These are phyloP conservation scores for Episyrphus balteatus DNA, from an alignment of 1,140 invertebrate species.

Conservation along the genomic window DNA sequence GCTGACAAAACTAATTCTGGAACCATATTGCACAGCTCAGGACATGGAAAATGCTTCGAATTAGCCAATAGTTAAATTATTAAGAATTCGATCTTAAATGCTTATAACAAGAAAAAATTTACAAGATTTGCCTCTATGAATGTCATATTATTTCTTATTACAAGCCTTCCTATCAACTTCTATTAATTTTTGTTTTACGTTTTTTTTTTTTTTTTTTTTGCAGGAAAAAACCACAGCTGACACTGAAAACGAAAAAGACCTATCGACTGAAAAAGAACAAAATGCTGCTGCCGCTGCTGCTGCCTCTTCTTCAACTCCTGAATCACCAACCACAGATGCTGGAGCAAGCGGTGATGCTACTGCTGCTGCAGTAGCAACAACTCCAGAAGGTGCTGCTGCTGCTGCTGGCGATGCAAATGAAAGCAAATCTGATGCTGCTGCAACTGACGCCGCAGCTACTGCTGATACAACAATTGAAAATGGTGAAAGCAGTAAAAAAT, in stretches of 20 bases:
- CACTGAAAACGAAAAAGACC: slow-evolving; percentile 55
- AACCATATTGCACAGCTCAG: no score
- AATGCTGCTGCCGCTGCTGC: slow-evolving; percentile 16
- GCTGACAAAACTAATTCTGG: no score
- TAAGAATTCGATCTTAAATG: no score
- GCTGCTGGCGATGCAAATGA: slow-evolving; percentile 37
- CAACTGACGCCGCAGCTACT: slow-evolving; percentile 36
- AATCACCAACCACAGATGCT: slow-evolving; percentile 20
- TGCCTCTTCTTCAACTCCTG: slow-evolving; percentile 21
- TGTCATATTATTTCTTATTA: no score
- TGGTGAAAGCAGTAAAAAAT: slow-evolving; percentile 57
- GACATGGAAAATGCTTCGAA: no score
- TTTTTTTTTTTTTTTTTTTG: slow-evolving; percentile 1
- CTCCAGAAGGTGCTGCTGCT: slow-evolving; percentile 26
- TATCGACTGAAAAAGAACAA: slow-evolving; percentile 51
- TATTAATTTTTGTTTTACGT: no score
- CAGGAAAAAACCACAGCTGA: slow-evolving; percentile 54
- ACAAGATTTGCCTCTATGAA: no score
- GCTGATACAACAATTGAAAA: slow-evolving; percentile 46
- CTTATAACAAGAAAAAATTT: no score
- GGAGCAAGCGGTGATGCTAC: slow-evolving; percentile 12
- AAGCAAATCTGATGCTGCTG: slow-evolving; percentile 25
- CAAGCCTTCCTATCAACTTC: no score
- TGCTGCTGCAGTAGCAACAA: slow-evolving; percentile 27
- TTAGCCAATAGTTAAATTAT: no score